These are phyloP conservation scores for Parasteatoda tepidariorum DNA, from an alignment of 1,140 invertebrate genomes.

Conservation along the genomic window DNA sequence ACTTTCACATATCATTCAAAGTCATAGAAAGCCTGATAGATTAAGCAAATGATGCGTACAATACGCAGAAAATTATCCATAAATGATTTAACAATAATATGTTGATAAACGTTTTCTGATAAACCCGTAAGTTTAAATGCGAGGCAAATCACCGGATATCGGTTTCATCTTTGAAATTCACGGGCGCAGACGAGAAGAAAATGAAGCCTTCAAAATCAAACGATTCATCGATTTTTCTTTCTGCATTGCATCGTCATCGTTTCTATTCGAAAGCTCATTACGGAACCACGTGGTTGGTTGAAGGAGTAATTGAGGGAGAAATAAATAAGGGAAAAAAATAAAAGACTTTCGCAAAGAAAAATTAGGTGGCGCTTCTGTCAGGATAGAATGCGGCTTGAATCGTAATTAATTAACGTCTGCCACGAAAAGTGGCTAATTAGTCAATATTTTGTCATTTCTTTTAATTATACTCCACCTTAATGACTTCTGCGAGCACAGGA, in stretches of 20 bases:
- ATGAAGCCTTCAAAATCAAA: background rate
- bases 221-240: background rate
- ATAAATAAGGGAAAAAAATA: background rate
- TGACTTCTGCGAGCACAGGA: conserved; percentile 11
- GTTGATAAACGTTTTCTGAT: background rate
- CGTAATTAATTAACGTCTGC: conserved; percentile 51
- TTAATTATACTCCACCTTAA: conserved; percentile 37
- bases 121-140: too few relatives aligned
- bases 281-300: conserved; percentile 8
- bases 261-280: conserved; percentile 20
- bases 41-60: background rate
- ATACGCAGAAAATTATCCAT: background rate
- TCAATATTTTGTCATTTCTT: conserved; percentile 50
- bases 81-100: background rate
- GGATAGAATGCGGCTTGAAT: conserved; percentile 16
- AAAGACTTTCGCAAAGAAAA: background rate
- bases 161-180: too few relatives aligned
- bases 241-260: conserved; percentile 21
- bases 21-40: too few relatives aligned
- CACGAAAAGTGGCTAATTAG: conserved; percentile 52
- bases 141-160: too few relatives aligned
- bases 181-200: too few relatives aligned
- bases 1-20: too few relatives aligned
- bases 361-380: background rate
- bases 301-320: background rate